These are phyloP conservation scores for Eutrigla gurnardus DNA, from an alignment of 2,797 vertebrate genomes.

Conservation along the genomic window DNA sequence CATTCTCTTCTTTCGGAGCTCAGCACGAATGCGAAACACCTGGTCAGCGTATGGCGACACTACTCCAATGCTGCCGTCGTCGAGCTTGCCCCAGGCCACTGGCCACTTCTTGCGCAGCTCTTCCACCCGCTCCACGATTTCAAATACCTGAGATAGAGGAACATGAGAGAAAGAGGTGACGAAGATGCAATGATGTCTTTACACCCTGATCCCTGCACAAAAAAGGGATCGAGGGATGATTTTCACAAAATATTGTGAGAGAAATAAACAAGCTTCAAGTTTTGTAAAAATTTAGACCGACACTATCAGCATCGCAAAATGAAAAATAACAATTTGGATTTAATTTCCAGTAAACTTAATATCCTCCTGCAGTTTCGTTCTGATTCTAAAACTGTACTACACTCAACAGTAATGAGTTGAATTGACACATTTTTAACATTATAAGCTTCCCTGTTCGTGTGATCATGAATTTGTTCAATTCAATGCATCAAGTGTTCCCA, in stretches of 20 bases:
- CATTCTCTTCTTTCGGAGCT: constrained; percentile 97
- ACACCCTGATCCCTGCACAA: background rate
- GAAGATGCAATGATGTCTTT: background rate
- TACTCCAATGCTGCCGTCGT: constrained; percentile 97
- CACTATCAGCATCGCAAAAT: background rate
- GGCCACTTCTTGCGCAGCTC: constrained; percentile 98
- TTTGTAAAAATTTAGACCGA: background rate
- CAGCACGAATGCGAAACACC: constrained; percentile 97
- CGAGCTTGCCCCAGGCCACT: constrained; percentile 97
- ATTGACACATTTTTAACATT: background rate
- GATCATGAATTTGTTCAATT: background rate
- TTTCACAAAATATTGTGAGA: constrained; percentile 13
- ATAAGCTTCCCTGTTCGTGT: background rate
- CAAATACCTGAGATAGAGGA: constrained; percentile 90
- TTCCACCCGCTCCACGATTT: constrained; percentile 98
- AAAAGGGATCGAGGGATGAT: constrained; percentile 3
- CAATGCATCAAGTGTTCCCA: background rate
- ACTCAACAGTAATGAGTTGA: background rate
- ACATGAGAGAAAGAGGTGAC: background rate
- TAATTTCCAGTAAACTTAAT: background rate
- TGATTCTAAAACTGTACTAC: background rate
- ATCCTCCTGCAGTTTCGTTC: background rate
- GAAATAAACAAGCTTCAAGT: background rate
- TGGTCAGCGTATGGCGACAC: constrained; percentile 98
- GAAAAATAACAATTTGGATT: background rate